Base-by-base conservation (phyloP, 92 coral and sea anemone species). In the Actinernus sp. region DNA sequence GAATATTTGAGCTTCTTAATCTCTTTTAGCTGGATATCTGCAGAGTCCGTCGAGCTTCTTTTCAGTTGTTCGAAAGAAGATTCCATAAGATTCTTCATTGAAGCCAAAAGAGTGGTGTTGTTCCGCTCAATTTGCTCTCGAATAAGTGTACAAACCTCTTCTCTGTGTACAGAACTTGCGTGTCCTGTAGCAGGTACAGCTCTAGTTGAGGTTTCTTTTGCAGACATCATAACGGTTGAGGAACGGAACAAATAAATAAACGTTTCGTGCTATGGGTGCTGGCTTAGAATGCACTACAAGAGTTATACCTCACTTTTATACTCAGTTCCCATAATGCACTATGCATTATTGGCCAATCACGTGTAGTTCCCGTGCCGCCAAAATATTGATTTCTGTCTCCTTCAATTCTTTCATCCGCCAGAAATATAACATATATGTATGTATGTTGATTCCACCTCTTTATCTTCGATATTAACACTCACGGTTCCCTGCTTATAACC, bases 321-420 rank as follows among this genome's bases (percentile, higher is more conserved):
- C 52, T 17, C 52, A 8, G n/a, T 23, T 6, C 52, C 52, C 52
- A 45, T 45, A 45, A 8, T 45, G 52, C 52, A 45, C 52, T 45
- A n/a, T n/a, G n/a, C n/a, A n/a, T n/a, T n/a, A n/a, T n/a, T 23
- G 22, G 18, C 6, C 4, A 5, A 12, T 18, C 52, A 45, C 52
- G 52, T 45, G 52, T 45, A 9, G 19, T 45, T 45, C 52, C 10
- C 52, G 52, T 45, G 52, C 52, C 52, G 52, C 19, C 52, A 45
- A 45, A 45, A 45, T 45, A 45, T 8, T 9, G 18, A 45, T 45
- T 45, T 45, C 52, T 45, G 52, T 23, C 52, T 45, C 8, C 4
- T 4, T 45, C 52, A 45, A 9, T 45, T 4, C 52, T 9, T 45
- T 45, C 52, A 12, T 9, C 19, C 52, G 52, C 18, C 52, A 18